Evolutionary conservation across 1,140 invertebrate genomes (phyloP), one percentile per base, ranked within the genome.

Genomic region (Leptopilina boulardi): DNA sequence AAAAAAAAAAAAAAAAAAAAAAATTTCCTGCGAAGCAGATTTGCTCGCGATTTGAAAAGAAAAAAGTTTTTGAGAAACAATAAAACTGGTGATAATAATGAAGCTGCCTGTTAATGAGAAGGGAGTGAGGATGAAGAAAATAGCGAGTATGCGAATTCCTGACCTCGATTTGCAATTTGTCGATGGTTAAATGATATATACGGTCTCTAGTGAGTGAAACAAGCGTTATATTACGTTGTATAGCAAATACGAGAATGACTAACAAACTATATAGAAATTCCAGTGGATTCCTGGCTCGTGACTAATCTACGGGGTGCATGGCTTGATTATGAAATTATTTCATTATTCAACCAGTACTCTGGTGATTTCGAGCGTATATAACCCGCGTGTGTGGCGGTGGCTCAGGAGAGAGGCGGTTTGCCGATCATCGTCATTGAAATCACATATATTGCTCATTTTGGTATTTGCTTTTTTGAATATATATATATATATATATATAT

Each of bases 271-370:
- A 44, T 44, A 71, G 77, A 80, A 84, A 79, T 78, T 82, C 75
- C 76, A 44, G 38, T 70, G 77, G 70, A 75, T 81, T 80, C 74
- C 70, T 42, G 71, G 75, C 74, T 77, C 83, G 75, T 79, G 81
- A 84, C 77, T 82, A 82, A 82, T 84, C 82, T 77, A 56, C 72
- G 13, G 74, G 41, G 74, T 76, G 51, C 74, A 70, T 71, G 74
- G 66, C 70, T 54, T 34, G 70, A 71, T 76, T 76, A 76, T 76
- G 56, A 72, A 59, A 78, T 75, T 71, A 71, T 78, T 78, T 59
- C 47, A 74, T 73, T 74, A 75, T 66, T 66, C 59, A 66, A 66
- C 59, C 26, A 66, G 26, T 38, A 38, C 34, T 38, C 23, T 66
- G 21, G 23, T 66, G 26, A 66, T 66, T 66, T 66, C 59, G 26